Evolutionary conservation across 2,888 invertebrate species (phyloP).

Genomic region (Phortica magna): DNA sequence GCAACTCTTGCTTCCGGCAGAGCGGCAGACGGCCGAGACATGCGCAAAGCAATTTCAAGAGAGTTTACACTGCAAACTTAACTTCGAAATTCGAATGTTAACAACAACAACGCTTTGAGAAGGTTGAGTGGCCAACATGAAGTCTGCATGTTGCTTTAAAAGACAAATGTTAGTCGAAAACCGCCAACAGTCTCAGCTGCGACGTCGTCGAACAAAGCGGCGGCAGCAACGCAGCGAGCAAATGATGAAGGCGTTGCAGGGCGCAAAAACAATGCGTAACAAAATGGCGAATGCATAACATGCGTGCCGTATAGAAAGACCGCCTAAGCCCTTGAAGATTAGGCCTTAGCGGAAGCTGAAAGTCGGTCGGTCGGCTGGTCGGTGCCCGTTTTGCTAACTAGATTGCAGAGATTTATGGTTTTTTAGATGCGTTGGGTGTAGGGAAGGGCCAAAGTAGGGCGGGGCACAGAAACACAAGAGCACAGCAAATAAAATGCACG

Average conservation of each 20-base stretch:
- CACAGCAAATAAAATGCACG: not conserved
- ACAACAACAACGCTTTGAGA: conserved; percentile 37
- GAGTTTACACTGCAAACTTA: not conserved
- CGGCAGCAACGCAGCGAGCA: not conserved
- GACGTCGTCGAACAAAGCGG: conserved; percentile 55
- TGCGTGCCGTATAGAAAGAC: not conserved
- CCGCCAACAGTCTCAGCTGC: conserved; percentile 56
- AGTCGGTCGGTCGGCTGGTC: too few relatives aligned
- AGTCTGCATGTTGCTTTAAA: conserved; percentile 8
- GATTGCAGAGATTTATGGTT: not conserved
- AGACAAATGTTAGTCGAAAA: conserved; percentile 58
- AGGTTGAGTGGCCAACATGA: not conserved
- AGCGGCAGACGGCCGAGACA: conserved; percentile 16
- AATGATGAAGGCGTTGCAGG: not conserved
- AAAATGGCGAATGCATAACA: not conserved
- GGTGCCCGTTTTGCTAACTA: not conserved
- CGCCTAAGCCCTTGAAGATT: not conserved
- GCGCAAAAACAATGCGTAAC: not conserved
- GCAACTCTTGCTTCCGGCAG: not conserved
- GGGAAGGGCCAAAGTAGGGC: not conserved
- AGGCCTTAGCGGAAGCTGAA: too few relatives aligned
- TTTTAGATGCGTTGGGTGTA: not conserved
- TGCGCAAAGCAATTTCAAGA: conserved; percentile 48
- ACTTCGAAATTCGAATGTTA: conserved; percentile 41
- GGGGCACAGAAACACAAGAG: not conserved